Percentiles rank a stretch among this genome's conserved stretches.
Evolutionary conservation across 2,113 vertebrate species (phyloP).

Genomic region (Forbesichthys papilliferus): DNA sequence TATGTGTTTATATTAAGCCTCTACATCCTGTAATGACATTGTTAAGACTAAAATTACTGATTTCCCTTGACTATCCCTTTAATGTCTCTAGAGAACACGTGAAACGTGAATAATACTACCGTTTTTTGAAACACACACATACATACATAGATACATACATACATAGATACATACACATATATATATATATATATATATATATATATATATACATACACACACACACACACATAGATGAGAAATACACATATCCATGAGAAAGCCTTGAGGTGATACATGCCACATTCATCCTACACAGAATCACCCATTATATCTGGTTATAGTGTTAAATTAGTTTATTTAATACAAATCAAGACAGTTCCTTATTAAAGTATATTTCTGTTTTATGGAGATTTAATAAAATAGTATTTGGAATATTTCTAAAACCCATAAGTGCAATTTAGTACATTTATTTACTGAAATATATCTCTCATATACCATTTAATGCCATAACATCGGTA

Average conservation of each 20-base stretch:
- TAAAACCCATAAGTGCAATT: slow-evolving; percentile 56
- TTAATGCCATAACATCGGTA: slow-evolving; percentile 45
- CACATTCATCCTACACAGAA: not conserved
- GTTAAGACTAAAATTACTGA: no score
- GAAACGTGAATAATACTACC: no score
- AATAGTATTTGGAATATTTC: slow-evolving; percentile 49
- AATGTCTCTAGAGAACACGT: not conserved
- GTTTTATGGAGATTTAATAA: slow-evolving; percentile 43
- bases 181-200: no score
- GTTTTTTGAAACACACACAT: not conserved
- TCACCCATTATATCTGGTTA: not conserved
- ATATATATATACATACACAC: no score
- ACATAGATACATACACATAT: no score
- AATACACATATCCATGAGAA: not conserved
- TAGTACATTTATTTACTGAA: slow-evolving; percentile 46
- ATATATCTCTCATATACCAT: slow-evolving; percentile 34
- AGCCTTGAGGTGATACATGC: not conserved
- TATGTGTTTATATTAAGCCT: no score
- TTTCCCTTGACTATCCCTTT: no score
- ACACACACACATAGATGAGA: no score
- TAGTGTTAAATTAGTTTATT: slow-evolving; percentile 56
- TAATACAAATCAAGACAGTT: slow-evolving; percentile 31
- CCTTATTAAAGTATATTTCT: slow-evolving; percentile 28
- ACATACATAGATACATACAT: no score
- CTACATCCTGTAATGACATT: no score